Conservation (phyloP, 2,797 vertebrate species). For the Simalia tracyae region DNA sequence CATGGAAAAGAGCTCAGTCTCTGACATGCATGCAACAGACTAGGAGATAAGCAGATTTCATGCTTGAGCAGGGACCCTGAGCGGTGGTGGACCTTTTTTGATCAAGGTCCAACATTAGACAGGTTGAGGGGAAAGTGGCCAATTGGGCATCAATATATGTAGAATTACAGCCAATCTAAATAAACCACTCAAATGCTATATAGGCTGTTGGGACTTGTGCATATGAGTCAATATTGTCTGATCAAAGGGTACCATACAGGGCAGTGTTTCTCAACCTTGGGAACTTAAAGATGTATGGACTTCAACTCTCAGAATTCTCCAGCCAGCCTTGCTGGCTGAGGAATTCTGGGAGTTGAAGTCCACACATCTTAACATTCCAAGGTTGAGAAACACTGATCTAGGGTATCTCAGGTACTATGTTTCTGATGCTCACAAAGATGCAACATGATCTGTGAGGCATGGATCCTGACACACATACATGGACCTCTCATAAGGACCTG, state of each 20-base stretch:
- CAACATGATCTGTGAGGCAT: not conserved
- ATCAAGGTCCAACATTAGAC: not conserved
- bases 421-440: not conserved
- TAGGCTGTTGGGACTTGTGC: not conserved
- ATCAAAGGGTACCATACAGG: not conserved
- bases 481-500: not conserved
- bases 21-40: not conserved
- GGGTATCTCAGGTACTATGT: not conserved
- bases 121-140: not conserved
- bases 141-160: not conserved
- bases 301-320: too few relatives aligned
- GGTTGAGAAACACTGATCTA: not conserved
- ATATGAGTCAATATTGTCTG: not conserved
- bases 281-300: too few relatives aligned
- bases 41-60: not conserved
- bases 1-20: not conserved
- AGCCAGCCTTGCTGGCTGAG: too few relatives aligned
- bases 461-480: not conserved
- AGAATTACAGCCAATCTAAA: not conserved
- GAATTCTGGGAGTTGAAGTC: too few relatives aligned
- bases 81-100: not conserved
- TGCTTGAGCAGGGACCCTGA: not conserved
- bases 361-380: not conserved
- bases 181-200: not conserved
- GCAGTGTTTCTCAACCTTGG: not conserved